phyloP scores from a whole-genome alignment of 2,113 vertebrate species.

The Leucosticte australis region DNA sequence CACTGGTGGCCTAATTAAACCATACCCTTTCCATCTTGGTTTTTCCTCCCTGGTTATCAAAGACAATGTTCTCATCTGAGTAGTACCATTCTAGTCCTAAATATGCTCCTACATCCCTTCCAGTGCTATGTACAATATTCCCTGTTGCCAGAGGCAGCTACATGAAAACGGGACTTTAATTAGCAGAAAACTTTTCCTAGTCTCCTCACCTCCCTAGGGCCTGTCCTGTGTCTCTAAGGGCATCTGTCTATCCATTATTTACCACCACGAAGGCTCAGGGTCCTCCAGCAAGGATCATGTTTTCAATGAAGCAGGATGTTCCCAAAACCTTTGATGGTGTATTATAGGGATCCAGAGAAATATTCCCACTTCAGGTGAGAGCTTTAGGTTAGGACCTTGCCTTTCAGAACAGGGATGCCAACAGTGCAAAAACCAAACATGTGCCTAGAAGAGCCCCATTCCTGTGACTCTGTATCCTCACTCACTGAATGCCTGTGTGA shows the following conservation, averaged over 20 bases:
- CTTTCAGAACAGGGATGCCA: neutral
- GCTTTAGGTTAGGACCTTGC: neutral
- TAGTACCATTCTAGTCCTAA: neutral
- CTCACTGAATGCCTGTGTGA: rapidly evolving
- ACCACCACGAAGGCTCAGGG: neutral
- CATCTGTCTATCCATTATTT: neutral
- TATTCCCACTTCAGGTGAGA: neutral
- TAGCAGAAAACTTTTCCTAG: neutral
- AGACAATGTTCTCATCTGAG: neutral
- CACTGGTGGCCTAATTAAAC: slow-evolving; percentile 22
- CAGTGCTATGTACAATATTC: neutral
- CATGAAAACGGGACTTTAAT: neutral
- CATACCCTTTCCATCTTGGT: neutral
- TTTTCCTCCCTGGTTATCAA: neutral
- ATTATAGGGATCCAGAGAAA: neutral
- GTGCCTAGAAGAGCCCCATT: neutral
- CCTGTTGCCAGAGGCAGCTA: neutral
- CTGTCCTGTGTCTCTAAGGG: neutral
- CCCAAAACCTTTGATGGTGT: neutral
- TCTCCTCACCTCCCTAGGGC: neutral
- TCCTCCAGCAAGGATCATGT: neutral
- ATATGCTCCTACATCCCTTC: neutral
- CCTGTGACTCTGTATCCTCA: neutral
- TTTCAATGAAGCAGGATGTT: neutral
- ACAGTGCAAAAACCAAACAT: neutral